Conservation (phyloP, 1,140 invertebrate species). For the Ceratina japonica region DNA sequence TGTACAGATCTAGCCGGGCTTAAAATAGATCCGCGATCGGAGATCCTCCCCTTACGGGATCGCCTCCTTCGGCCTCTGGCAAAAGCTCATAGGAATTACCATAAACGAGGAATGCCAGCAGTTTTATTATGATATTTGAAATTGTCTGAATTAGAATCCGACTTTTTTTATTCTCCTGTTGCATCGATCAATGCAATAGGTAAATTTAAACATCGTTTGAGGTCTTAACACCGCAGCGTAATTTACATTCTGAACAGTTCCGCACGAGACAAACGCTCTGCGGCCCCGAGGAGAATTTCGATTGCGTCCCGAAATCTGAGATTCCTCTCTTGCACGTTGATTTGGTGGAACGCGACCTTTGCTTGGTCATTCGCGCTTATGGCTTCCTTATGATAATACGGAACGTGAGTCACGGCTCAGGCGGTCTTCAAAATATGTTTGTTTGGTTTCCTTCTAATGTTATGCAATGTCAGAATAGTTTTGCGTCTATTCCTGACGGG, state of each 20-base stretch:
- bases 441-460: background rate
- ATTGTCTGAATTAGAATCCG: too few species aligned
- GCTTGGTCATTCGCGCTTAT: slow-evolving; percentile 12
- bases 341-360: slow-evolving; percentile 32
- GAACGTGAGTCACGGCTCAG: slow-evolving; percentile 21
- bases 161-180: too few species aligned
- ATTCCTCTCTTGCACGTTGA: slow-evolving; percentile 21
- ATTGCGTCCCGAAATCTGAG: slow-evolving; percentile 13
- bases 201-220: background rate
- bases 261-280: background rate
- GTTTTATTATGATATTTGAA: too few species aligned
- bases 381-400: slow-evolving; percentile 38
- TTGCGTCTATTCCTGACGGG: background rate
- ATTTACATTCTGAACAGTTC: background rate
- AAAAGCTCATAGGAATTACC: background rate
- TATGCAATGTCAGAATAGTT: slow-evolving; percentile 2
- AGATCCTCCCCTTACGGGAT: background rate
- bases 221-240: background rate
- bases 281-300: background rate
- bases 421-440: background rate
- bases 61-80: too few species aligned
- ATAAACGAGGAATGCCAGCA: background rate
- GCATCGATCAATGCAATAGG: background rate
- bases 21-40: slow-evolving; percentile 25
- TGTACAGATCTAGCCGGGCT: slow-evolving; percentile 2